Base-by-base conservation (phyloP, 2,888 invertebrate genomes). In the Lithophane semibrunnea region DNA sequence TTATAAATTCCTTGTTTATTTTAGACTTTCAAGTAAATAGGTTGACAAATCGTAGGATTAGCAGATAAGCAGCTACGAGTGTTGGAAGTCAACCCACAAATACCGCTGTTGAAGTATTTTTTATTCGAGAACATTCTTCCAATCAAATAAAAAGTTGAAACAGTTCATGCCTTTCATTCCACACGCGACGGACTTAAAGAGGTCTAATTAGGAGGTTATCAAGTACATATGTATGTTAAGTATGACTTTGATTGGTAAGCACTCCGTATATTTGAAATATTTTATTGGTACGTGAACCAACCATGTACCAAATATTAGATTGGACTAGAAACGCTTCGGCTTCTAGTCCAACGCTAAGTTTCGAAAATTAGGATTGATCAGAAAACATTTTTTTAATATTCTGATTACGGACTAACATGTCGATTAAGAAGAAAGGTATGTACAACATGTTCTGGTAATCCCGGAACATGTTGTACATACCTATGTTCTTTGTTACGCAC, bases 101-200 rank as follows among this genome's bases (percentile, higher is more conserved):
- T 82, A 64, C 70, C 76, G 44, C 56, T n/a, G 58, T 49, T 52
- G 66, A 73, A 79, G 56, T 68, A 80, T 66, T 84, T 80, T 72
- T 75, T 77, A 49, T 60, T 83, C 84, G 75, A 68, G 61, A 84
- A 87, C 74, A 80, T 85, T 79, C 74, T 66, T 42, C 18, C 54
- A 52, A 81, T 81, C 72, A 73, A 80, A 86, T 68, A 84, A 81
- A 85, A 86, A 75, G 58, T 80, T 69, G 80, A 66, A 83, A 78
- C 87, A 67, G 77, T 78, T 77, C 79, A 76, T 84, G 67, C 66
- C 54, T 80, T 73, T 69, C 75, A 73, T 77, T 68, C 76, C 65
- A 73, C 79, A 87, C 81, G 75, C 81, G 80, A 76, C 66, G 56
- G 56, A 52, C 66, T 69, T 72, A 60, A 80, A 56, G 71, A 74